Evolutionary conservation across 2,888 invertebrate genomes (phyloP).

Genomic region (Amphipyra berbera): DNA sequence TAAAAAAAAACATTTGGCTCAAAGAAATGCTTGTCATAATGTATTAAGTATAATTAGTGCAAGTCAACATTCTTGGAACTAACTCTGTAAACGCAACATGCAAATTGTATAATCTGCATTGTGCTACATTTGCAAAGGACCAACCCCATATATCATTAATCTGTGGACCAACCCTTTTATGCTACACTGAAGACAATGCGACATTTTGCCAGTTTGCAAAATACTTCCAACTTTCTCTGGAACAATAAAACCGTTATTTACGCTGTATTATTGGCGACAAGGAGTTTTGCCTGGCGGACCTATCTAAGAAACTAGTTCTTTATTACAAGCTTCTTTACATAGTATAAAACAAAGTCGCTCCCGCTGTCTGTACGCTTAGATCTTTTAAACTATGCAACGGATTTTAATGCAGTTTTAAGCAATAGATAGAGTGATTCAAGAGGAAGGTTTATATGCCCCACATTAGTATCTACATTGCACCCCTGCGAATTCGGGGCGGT

Average conservation of each 20-base stretch:
- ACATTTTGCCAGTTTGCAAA: conserved; percentile 43
- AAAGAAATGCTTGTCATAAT: conserved; percentile 10
- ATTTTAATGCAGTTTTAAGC: too few species aligned
- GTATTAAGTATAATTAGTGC: conserved; percentile 31
- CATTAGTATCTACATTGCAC: too few species aligned
- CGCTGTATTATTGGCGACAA: conserved; percentile 24
- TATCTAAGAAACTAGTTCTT: background rate
- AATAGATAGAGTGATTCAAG: too few species aligned
- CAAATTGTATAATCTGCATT: conserved; percentile 59
- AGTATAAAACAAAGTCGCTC: too few species aligned
- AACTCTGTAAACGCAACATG: conserved; percentile 43
- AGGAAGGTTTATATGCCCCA: too few species aligned
- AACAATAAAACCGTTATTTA: conserved; percentile 51
- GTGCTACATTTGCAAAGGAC: conserved; percentile 29
- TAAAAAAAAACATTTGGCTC: background rate
- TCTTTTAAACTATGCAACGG: too few species aligned
- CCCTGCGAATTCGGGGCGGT: too few species aligned
- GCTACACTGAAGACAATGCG: conserved; percentile 34
- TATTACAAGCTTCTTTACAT: too few species aligned
- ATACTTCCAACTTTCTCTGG: conserved; percentile 44
- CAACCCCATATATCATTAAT: too few species aligned
- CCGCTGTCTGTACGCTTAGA: too few species aligned
- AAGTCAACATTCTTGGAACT: conserved; percentile 52
- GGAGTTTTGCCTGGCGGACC: conserved; percentile 2
- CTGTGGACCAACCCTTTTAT: conserved; percentile 54